phyloP scores from a whole-genome alignment of 1,140 invertebrate genomes.

The Thaumatotibia leucotreta region DNA sequence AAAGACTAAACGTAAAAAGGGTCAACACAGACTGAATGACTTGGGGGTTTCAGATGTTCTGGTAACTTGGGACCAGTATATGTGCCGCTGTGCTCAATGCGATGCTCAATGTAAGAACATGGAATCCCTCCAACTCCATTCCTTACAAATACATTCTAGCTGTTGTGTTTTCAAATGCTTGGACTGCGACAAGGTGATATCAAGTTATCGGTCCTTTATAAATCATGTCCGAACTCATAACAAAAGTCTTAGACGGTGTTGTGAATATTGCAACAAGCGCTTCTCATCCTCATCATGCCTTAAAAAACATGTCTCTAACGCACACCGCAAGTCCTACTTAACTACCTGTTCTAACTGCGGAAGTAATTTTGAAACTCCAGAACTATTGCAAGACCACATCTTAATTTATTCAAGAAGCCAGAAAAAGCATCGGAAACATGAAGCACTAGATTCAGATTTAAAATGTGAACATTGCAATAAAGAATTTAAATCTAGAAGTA shows the following conservation, averaged over 20 bases:
- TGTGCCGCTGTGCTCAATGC: conserved; percentile 56
- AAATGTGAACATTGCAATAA: conserved; percentile 60
- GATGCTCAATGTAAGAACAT: conserved; percentile 62
- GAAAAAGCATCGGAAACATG: conserved; percentile 9
- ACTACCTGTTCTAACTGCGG: conserved; percentile 57
- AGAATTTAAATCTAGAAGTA: conserved; percentile 59
- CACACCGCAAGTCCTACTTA: conserved; percentile 35
- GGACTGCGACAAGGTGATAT: conserved; percentile 48
- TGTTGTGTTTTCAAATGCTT: conserved; percentile 61
- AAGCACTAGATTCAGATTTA: conserved; percentile 30
- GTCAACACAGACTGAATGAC: conserved; percentile 18
- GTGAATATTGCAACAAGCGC: conserved; percentile 58
- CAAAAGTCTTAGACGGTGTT: conserved; percentile 46
- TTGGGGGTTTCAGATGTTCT: conserved; percentile 20
- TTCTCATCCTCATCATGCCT: conserved; percentile 37
- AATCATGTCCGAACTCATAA: conserved; percentile 54
- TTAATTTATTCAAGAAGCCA: conserved; percentile 36
- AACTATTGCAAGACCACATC: conserved; percentile 54
- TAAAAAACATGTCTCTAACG: conserved; percentile 44
- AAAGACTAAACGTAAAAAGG: conserved; percentile 26
- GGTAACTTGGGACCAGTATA: conserved; percentile 60
- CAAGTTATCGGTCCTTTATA: conserved; percentile 46
- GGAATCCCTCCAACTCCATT: conserved; percentile 51
- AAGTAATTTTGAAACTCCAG: conserved; percentile 39
- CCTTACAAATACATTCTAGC: conserved; percentile 52